phyloP scores from a whole-genome alignment of 2,888 invertebrate genomes.

The Myopa testacea region DNA sequence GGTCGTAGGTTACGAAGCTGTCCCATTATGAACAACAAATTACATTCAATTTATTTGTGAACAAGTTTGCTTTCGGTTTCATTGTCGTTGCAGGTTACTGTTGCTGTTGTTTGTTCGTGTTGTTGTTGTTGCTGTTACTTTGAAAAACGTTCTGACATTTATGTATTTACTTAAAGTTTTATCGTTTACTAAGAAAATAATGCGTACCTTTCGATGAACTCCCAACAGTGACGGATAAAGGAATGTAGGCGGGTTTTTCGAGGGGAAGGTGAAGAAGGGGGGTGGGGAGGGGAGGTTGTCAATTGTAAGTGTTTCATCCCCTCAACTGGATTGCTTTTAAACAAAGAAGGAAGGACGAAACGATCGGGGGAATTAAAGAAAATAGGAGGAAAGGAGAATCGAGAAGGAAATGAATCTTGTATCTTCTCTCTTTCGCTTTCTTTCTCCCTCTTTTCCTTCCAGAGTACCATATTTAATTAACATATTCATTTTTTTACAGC shows the following conservation, averaged over 20 bases:
- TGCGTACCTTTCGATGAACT: neutral
- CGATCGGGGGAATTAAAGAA: no score
- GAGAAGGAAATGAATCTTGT: no score
- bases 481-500: neutral
- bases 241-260: neutral
- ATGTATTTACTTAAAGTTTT: conserved; percentile 37
- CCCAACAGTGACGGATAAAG: neutral
- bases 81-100: conserved; percentile 2
- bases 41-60: conserved; percentile 50
- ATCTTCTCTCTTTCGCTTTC: no score
- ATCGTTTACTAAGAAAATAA: neutral
- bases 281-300: neutral
- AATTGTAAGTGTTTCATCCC: neutral
- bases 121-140: neutral
- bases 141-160: conserved; percentile 23
- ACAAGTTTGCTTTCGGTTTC: conserved; percentile 32
- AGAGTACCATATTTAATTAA: neutral
- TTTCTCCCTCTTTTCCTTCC: neutral
- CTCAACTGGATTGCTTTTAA: neutral
- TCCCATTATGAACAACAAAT: conserved; percentile 51
- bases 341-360: no score
- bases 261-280: neutral
- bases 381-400: no score
- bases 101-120: neutral
- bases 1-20: conserved; percentile 33